A percentile compares a stretch with the other conserved stretches of the same genome.
Conservation (phyloP, 1,140 invertebrate genomes). For the Drosophila neocordata region DNA sequence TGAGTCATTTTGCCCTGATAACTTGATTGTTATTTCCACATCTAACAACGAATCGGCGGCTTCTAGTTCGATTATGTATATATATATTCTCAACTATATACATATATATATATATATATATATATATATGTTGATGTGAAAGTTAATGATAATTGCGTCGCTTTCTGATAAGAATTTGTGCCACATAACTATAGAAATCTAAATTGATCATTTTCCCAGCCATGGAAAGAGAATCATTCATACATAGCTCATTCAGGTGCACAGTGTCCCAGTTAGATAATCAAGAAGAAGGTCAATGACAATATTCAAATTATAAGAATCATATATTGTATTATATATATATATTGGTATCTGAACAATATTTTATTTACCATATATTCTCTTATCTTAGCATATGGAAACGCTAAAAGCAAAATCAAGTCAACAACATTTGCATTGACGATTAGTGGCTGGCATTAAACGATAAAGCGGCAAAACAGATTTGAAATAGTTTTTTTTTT, state of each 20-base stretch:
- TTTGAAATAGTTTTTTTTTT: conserved; percentile 45
- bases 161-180: background rate
- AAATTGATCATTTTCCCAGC: background rate
- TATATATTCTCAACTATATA: no score
- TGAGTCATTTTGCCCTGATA: no score
- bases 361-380: background rate
- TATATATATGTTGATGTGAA: background rate
- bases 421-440: conserved; percentile 25
- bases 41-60: no score
- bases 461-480: conserved; percentile 36
- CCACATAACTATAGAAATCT: background rate
- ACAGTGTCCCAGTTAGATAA: conserved; percentile 36
- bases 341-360: background rate
- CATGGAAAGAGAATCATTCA: background rate
- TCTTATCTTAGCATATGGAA: conserved; percentile 15
- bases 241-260: background rate
- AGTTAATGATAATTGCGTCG: background rate
- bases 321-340: background rate
- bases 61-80: no score
- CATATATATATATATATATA: no score
- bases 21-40: no score
- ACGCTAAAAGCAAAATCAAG: conserved; percentile 43
- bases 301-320: conserved; percentile 3
- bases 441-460: conserved; percentile 28
- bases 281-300: conserved; percentile 39